Base-by-base conservation (phyloP, 2,888 invertebrate genomes). In the Conchocele bisecta region DNA sequence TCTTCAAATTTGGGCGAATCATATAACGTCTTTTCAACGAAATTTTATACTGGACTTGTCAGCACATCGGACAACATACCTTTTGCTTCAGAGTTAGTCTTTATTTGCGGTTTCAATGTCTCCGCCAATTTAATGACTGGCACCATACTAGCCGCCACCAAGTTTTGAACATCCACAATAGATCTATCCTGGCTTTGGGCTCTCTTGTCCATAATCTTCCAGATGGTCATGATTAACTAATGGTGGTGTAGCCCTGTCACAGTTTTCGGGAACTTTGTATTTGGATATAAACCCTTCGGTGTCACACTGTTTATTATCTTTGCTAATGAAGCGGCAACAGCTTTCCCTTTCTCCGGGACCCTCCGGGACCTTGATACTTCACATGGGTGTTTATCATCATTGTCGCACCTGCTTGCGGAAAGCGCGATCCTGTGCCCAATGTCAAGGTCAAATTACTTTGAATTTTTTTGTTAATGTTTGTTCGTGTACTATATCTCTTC, bases 121-220 rank as follows among this genome's bases (percentile, higher is more conserved):
- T 56, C 46, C 4, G 41, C 46, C 22, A 56, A 37, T 28, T 56
- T 64, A 13, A 56, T 17, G 24, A 65, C 42, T 22, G 56, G 56
- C 11, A 46, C 64, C 17, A 56, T 46, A 13, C 56, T 39, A 7
- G 54, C 13, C 4, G 64, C 33, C 20, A 64, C 11, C n/a, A n/a
- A 11, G 11, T 6, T 17, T n/a, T 56, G 64, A 17, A 46, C 56
- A 35, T 46, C 56, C 26, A n/a, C 28, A 4, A 64, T 41, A 5
- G 46, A n/a, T 35, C 48, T 29, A 28, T 64, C 56, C 46, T 46
- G 29, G 0, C 48, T 31, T 22, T 42, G 54, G 11, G 46, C 17
- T 3, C 48, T 1, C 41, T 56, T 64, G 20, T 64, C 51, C n/a
- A 63, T 4, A 24, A 63, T 44, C 26, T 63, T 63, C 63, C 63